Evolutionary conservation across 2,113 vertebrate species (phyloP).

Genomic region (Callithrix jacchus): DNA sequence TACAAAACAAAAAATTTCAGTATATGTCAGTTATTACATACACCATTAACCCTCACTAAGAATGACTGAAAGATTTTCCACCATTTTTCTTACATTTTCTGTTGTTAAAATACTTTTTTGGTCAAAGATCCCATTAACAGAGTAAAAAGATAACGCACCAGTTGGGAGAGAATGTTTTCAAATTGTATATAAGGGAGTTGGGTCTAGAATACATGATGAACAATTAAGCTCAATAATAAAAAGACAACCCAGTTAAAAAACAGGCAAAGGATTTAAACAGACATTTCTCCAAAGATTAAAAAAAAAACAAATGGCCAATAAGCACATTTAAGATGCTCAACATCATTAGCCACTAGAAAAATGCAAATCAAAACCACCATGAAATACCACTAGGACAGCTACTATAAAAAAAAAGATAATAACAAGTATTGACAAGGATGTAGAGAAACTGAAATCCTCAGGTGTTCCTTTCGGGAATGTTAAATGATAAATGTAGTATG

Average conservation of each 20-base stretch:
- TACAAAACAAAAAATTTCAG: not conserved
- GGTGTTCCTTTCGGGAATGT: not conserved
- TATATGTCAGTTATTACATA: not conserved
- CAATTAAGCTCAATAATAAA: not conserved
- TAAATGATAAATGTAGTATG: not conserved
- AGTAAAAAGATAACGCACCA: not conserved
- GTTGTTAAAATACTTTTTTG: not conserved
- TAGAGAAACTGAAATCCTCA: not conserved
- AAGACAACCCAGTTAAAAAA: not conserved
- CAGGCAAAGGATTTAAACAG: not conserved
- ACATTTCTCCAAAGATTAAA: not conserved
- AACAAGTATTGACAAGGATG: not conserved
- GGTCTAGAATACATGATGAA: not conserved
- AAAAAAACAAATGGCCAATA: not conserved
- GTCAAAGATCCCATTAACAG: not conserved
- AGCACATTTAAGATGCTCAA: not conserved
- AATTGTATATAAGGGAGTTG: not conserved
- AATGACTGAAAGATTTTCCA: slow-evolving; percentile 15
- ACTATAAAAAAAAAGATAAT: not conserved
- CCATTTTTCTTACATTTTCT: not conserved
- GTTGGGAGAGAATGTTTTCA: not conserved
- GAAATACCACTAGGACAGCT: not conserved
- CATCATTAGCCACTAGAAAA: not conserved
- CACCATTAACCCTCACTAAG: not conserved
- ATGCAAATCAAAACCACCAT: not conserved